Base-by-base conservation (phyloP, 2,888 invertebrate species). In the Agrilus mali region DNA sequence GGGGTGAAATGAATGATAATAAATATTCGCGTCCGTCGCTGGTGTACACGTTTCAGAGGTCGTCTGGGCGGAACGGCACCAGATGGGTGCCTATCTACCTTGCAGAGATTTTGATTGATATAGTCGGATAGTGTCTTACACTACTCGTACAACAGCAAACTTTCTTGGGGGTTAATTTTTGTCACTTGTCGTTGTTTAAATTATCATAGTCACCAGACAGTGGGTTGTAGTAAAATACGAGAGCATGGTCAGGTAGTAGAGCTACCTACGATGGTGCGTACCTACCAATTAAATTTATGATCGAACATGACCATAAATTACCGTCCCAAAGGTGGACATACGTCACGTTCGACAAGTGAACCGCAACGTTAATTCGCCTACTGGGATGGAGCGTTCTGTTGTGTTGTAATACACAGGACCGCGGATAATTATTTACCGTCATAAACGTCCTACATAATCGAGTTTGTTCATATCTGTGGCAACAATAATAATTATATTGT, bases 361-460 rank as follows among this genome's bases (percentile, higher is more conserved):
- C 61, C 58, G 58, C 55, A 57, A 56, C 57, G 57, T 58, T 64
- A 64, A 64, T 63, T 63, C 53, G 60, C 57, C 63, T 59, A 45
- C 48, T 43, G 63, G 64, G 63, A 63, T 52, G 54, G 54, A 53
- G 49, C 50, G 27, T 27, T 27, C 27, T 10, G 27, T 27, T 27
- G 27, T 20, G 20, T 27, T 20, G 20, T 27, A 27, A 10, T 52
- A 55, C 59, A 60, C 60, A 27, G 61, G 60, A 60, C 59, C 60
- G 54, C 56, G 55, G 58, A 63, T 64, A 64, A 64, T 64, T 61
- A 63, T 64, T 64, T 62, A 63, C 60, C 58, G 60, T 62, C 60
- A 61, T 61, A 56, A 57, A 58, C 59, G 58, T 59, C 60, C 58
- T 55, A 59, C 58, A 60, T 61, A 62, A 62, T 63, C 59, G 54